Percentiles rank a stretch among this genome's conserved stretches.
Evolutionary conservation across 2,797 vertebrate species (phyloP).

Genomic region (Sebastes hubbsi): DNA sequence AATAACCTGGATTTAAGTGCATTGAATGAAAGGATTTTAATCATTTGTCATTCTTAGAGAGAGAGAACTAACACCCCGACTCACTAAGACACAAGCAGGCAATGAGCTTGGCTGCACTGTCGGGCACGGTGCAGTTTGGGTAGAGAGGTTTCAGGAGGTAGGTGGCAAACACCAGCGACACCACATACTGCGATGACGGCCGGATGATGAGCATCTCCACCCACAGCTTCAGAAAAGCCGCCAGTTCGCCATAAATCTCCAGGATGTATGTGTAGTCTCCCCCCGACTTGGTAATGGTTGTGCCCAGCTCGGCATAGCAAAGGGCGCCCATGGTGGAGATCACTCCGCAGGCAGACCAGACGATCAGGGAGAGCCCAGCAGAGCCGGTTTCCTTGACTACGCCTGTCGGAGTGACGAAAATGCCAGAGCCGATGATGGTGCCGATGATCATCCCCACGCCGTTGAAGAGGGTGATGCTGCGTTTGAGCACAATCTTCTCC

Average conservation of each 20-base stretch:
- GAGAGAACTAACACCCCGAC: slow-evolving; percentile 62
- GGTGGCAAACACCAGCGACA: slow-evolving; percentile 96
- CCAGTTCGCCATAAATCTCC: slow-evolving; percentile 95
- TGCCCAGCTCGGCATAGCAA: slow-evolving; percentile 97
- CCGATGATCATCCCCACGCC: slow-evolving; percentile 98
- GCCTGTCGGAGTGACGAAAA: slow-evolving; percentile 95
- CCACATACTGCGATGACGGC: slow-evolving; percentile 98
- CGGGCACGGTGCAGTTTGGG: slow-evolving; percentile 89
- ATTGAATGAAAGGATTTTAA: background rate
- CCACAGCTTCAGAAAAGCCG: slow-evolving; percentile 98
- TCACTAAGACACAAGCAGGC: slow-evolving; percentile 95
- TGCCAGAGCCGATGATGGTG: slow-evolving; percentile 98
- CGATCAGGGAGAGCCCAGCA: slow-evolving; percentile 90
- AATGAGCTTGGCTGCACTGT: slow-evolving; percentile 90
- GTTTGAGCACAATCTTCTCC: slow-evolving; percentile 77
- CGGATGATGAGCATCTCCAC: slow-evolving; percentile 98
- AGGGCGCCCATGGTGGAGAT: slow-evolving; percentile 96
- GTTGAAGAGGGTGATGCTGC: slow-evolving; percentile 92
- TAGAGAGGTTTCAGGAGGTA: slow-evolving; percentile 97
- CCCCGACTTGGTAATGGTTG: slow-evolving; percentile 95
- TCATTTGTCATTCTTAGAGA: background rate
- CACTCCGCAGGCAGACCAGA: slow-evolving; percentile 92
- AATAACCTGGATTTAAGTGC: background rate
- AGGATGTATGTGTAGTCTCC: slow-evolving; percentile 98
- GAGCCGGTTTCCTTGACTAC: slow-evolving; percentile 94